These are phyloP conservation scores for Diphyllodes magnificus DNA, from an alignment of 2,113 vertebrate species.

Conservation along the genomic window DNA sequence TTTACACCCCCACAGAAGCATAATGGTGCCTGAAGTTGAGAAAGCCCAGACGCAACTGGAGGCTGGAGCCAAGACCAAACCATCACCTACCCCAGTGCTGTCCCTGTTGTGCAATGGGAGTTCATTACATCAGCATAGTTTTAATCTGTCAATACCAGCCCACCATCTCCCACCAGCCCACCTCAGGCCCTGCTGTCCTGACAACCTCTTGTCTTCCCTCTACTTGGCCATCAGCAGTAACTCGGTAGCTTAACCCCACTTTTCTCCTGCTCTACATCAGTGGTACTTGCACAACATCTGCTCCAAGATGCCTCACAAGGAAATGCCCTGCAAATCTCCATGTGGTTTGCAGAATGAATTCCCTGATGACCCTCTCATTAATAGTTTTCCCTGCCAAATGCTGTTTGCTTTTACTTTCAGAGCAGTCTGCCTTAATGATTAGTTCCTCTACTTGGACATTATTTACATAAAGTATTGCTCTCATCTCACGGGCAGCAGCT, in stretches of 20 bases:
- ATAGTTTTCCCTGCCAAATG: slow-evolving; percentile 6
- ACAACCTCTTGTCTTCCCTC: neutral
- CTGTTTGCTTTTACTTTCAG: slow-evolving; percentile 27
- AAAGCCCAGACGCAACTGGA: neutral
- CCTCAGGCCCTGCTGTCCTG: neutral
- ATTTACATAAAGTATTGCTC: neutral
- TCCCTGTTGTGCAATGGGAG: neutral
- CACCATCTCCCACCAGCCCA: too few species aligned
- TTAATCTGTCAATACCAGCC: neutral
- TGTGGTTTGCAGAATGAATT: neutral
- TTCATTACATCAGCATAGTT: neutral
- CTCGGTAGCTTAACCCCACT: rapidly evolving
- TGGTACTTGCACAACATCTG: neutral
- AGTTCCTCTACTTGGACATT: neutral
- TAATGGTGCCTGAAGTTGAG: neutral
- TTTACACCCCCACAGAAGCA: too few species aligned
- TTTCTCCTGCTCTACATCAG: neutral
- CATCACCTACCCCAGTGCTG: too few species aligned
- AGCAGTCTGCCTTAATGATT: neutral
- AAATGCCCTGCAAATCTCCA: neutral
- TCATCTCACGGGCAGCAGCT: neutral
- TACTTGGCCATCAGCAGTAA: too few species aligned
- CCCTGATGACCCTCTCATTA: neutral
- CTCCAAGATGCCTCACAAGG: neutral
- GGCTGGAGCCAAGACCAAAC: neutral